phyloP scores from a whole-genome alignment of 2,113 vertebrate species.

The Lathamus discolor region DNA sequence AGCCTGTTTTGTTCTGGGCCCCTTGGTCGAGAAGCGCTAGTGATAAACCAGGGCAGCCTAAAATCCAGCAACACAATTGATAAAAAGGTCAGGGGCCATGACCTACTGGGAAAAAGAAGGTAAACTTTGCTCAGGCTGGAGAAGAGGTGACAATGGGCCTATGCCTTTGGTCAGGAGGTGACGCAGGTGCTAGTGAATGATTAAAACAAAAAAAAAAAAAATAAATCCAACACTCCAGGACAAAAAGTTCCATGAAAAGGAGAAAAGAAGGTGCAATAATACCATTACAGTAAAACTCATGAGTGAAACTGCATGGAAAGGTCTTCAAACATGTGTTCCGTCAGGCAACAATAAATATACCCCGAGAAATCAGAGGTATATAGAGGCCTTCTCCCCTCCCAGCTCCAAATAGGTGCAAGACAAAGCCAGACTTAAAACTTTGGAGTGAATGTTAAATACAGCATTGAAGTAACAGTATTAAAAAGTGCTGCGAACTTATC shows the following conservation, averaged over 20 bases:
- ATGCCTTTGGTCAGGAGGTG: neutral
- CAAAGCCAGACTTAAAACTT: neutral
- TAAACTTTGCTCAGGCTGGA: neutral
- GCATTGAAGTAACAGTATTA: neutral
- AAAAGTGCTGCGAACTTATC: neutral
- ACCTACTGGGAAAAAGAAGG: neutral
- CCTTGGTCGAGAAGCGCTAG: neutral
- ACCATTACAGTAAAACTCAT: neutral
- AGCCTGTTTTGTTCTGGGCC: slow-evolving; percentile 1
- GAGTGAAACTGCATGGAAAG: neutral
- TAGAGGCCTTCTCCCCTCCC: neutral
- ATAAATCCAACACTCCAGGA: neutral
- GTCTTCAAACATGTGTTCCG: slow-evolving; percentile 3
- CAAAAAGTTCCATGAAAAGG: neutral
- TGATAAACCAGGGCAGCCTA: neutral
- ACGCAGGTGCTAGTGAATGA: neutral
- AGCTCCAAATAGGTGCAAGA: neutral
- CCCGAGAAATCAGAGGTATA: neutral
- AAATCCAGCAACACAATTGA: neutral
- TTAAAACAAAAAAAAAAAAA: neutral
- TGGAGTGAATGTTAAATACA: neutral
- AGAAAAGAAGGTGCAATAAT: neutral
- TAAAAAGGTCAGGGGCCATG: neutral
- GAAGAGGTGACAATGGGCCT: neutral
- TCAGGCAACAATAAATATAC: neutral